These are phyloP conservation scores for Zaprionus gabonicus DNA, from an alignment of 1,140 invertebrate genomes.

Conservation along the genomic window DNA sequence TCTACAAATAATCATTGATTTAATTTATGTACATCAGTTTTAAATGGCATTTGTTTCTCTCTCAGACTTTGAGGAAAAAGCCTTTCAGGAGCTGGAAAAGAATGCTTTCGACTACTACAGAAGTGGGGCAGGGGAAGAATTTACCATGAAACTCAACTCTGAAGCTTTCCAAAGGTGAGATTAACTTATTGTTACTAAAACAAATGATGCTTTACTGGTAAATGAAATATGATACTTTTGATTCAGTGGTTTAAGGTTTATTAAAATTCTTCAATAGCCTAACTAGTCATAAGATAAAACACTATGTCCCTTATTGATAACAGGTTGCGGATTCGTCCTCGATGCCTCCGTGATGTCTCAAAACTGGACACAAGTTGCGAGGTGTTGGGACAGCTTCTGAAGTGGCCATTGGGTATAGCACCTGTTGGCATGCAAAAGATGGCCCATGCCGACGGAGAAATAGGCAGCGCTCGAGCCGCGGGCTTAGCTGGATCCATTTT, in stretches of 20 bases:
- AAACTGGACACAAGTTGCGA: conserved; percentile 87
- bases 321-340: conserved; percentile 89
- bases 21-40: neutral
- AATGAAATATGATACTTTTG: no score
- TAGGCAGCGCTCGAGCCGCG: conserved; percentile 92
- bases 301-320: neutral
- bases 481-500: conserved; percentile 90
- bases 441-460: conserved; percentile 96
- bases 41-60: neutral
- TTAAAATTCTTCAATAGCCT: no score
- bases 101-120: conserved; percentile 93
- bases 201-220: no score
- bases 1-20: neutral
- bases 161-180: conserved; percentile 91
- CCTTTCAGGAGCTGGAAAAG: conserved; percentile 88
- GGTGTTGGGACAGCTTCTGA: conserved; percentile 88
- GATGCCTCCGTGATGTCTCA: conserved; percentile 91
- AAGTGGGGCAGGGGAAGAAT: conserved; percentile 94
- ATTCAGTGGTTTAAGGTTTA: no score
- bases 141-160: conserved; percentile 91
- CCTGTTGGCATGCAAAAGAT: conserved; percentile 97
- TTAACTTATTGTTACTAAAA: no score
- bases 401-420: conserved; percentile 94
- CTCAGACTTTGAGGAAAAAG: conserved; percentile 92
- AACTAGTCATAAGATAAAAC: neutral